Evolutionary conservation across 2,797 vertebrate genomes (phyloP).

Genomic region (Limosa lapponica): DNA sequence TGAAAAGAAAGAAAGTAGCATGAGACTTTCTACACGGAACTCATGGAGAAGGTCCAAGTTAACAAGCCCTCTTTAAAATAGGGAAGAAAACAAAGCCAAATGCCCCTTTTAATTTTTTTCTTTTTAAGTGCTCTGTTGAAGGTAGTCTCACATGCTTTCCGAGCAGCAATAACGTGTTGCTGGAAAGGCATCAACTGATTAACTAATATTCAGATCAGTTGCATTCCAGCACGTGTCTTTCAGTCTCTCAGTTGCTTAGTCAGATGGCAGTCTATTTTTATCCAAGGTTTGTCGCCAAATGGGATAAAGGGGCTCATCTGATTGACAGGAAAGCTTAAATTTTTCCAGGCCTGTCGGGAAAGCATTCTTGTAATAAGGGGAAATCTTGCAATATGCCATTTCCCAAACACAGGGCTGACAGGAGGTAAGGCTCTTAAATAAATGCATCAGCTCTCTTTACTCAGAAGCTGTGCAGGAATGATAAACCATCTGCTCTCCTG

Average conservation of each 20-base stretch:
- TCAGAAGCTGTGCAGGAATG: background rate
- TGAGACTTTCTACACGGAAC: background rate
- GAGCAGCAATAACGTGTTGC: background rate
- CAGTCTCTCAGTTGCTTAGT: slow-evolving; percentile 37
- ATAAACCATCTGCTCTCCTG: slow-evolving; percentile 44
- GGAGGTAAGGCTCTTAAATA: slow-evolving; percentile 38
- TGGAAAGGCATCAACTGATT: slow-evolving; percentile 13
- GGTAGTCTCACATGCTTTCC: background rate
- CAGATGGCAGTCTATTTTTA: slow-evolving; percentile 63
- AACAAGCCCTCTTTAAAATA: background rate
- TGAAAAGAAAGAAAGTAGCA: background rate
- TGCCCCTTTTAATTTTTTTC: background rate
- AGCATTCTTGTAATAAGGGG: background rate
- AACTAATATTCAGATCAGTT: background rate
- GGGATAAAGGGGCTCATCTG: slow-evolving; percentile 59
- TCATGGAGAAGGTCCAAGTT: background rate
- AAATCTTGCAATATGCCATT: slow-evolving; percentile 8
- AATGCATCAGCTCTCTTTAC: slow-evolving; percentile 38
- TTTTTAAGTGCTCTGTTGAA: background rate
- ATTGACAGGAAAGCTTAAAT: slow-evolving; percentile 58
- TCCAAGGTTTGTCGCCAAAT: slow-evolving; percentile 7
- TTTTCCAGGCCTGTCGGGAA: slow-evolving; percentile 10
- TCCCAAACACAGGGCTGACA: slow-evolving; percentile 10
- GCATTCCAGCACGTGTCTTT: background rate
- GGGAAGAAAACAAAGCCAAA: background rate